A percentile compares a stretch with the other conserved stretches of the same genome.
Evolutionary conservation across 1,140 invertebrate species (phyloP).

Genomic region (Argopecten irradians): DNA sequence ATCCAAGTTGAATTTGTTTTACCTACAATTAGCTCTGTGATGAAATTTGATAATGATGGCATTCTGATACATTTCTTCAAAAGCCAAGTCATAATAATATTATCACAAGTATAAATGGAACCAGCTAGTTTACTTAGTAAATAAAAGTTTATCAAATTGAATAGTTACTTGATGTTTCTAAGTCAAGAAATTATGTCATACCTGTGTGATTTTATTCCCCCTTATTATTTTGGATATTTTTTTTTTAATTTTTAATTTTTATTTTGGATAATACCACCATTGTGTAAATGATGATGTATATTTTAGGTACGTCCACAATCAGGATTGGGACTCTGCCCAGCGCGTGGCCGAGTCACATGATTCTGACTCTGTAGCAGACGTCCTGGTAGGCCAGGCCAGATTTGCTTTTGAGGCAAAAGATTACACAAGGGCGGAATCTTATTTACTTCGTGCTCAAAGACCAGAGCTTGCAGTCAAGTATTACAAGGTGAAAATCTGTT

Average conservation of each 20-base stretch:
- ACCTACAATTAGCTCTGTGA: background rate
- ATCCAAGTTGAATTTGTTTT: background rate
- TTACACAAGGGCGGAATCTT: constrained; percentile 88
- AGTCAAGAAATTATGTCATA: too few species aligned
- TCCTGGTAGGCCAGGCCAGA: constrained; percentile 90
- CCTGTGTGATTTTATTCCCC: too few species aligned
- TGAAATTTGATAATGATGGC: too few species aligned
- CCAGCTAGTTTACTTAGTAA: too few species aligned
- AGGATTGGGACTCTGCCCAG: constrained; percentile 92
- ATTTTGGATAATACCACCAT: too few species aligned
- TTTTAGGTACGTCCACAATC: constrained; percentile 87
- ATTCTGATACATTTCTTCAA: too few species aligned
- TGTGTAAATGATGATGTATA: background rate
- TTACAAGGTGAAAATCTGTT: constrained; percentile 83
- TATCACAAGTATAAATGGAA: background rate
- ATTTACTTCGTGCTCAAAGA: constrained; percentile 92
- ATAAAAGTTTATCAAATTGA: too few species aligned
- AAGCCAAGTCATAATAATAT: too few species aligned
- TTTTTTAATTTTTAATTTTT: too few species aligned
- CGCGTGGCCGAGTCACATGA: constrained; percentile 90
- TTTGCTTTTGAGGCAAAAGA: constrained; percentile 87
- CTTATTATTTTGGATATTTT: too few species aligned
- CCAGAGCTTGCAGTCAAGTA: constrained; percentile 95
- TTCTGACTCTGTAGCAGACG: constrained; percentile 89
- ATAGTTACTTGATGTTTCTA: too few species aligned